These are phyloP conservation scores for Siniperca scherzeri DNA, from an alignment of 2,797 vertebrate species.

Conservation along the genomic window DNA sequence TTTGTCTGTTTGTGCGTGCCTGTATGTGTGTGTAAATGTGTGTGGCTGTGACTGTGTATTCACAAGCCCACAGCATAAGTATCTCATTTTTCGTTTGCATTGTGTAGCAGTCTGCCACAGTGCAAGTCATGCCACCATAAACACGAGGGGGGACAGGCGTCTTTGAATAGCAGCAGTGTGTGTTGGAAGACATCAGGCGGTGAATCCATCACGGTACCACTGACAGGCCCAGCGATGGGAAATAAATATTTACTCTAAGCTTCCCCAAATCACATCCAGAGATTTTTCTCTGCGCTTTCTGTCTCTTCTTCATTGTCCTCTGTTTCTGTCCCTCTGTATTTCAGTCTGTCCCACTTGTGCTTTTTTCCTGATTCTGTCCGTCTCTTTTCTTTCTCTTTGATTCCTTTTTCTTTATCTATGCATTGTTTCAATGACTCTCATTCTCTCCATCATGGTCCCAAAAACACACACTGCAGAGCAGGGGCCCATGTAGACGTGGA, in stretches of 20 bases:
- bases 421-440: conserved; percentile 10
- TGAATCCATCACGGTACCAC: conserved; percentile 81
- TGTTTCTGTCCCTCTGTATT: conserved; percentile 10
- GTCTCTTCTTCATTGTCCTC: conserved; percentile 54
- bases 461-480: conserved; percentile 39
- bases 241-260: conserved; percentile 87
- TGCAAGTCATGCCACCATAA: conserved; percentile 75
- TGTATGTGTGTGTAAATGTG: conserved; percentile 34
- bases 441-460: conserved; percentile 39
- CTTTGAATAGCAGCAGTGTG: conserved; percentile 79
- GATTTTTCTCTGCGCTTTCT: conserved; percentile 55
- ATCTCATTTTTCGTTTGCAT: conserved; percentile 72
- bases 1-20: conserved; percentile 51
- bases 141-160: conserved; percentile 62
- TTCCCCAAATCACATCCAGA: conserved; percentile 85
- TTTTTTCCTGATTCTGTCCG: not conserved
- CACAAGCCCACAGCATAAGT: conserved; percentile 59
- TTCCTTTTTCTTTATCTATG: conserved; percentile 39
- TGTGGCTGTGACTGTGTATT: conserved; percentile 49
- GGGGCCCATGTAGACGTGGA: conserved; percentile 57
- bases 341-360: not conserved
- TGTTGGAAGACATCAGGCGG: conserved; percentile 77
- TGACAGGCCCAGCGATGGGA: conserved; percentile 82
- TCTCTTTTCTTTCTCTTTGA: not conserved
- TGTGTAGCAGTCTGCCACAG: conserved; percentile 65